These are phyloP conservation scores for Dexiosoma caninum DNA, from an alignment of 2,888 invertebrate species.

Conservation along the genomic window DNA sequence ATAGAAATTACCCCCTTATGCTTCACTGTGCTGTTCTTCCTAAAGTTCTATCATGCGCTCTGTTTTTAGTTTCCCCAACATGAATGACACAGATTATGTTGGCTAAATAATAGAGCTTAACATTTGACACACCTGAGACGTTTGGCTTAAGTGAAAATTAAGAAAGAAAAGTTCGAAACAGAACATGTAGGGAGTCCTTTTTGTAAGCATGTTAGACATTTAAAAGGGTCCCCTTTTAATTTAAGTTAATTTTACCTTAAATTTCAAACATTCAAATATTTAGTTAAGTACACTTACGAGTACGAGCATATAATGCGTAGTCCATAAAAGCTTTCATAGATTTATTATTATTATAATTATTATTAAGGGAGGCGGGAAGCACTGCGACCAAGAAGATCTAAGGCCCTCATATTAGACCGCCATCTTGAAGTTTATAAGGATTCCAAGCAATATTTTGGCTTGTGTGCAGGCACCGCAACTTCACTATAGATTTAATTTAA, in stretches of 20 bases:
- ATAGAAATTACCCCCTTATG: slow-evolving; percentile 5
- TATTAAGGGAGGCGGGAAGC: no score
- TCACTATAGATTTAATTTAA: no score
- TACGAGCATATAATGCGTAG: no score
- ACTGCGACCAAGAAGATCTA: no score
- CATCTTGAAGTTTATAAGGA: no score
- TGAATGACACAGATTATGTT: slow-evolving; percentile 44
- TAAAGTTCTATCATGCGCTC: slow-evolving; percentile 23
- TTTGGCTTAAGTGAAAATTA: not conserved
- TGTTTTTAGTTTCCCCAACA: slow-evolving; percentile 16
- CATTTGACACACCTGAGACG: slow-evolving; percentile 50
- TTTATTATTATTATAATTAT: no score
- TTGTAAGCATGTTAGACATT: not conserved
- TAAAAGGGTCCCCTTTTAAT: not conserved
- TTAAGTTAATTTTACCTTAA: not conserved
- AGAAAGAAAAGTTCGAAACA: not conserved
- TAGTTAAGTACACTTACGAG: no score
- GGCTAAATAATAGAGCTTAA: slow-evolving; percentile 48
- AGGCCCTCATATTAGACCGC: no score
- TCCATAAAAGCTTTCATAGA: no score
- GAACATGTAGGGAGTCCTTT: not conserved
- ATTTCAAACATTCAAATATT: no score
- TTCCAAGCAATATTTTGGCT: no score
- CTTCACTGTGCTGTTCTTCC: not conserved
- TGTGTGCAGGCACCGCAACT: no score